Conservation (phyloP, 2,113 vertebrate genomes). For the Laterallus jamaicensis region DNA sequence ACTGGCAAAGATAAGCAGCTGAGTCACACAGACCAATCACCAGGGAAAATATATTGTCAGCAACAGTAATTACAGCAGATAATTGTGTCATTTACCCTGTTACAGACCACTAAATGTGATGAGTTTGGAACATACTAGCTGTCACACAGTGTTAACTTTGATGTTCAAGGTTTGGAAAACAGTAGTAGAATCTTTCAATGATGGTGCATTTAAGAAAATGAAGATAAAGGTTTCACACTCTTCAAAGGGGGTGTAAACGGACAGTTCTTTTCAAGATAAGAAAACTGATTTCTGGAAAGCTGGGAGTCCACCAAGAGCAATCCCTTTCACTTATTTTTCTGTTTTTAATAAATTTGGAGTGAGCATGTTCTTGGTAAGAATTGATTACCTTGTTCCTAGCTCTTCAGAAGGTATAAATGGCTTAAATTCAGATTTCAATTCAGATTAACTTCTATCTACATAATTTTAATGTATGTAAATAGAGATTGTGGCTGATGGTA, state of each 20-base stretch:
- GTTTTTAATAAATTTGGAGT: neutral
- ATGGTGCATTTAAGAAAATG: conserved; percentile 15
- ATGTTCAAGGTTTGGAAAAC: conserved; percentile 59
- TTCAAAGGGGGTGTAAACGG: neutral
- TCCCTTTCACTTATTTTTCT: neutral
- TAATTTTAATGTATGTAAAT: neutral
- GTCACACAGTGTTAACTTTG: conserved; percentile 75
- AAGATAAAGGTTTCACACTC: conserved; percentile 13
- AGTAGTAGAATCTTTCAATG: conserved; percentile 5
- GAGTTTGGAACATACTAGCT: conserved; percentile 69
- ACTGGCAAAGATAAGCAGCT: conserved; percentile 65
- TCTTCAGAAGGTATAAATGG: neutral
- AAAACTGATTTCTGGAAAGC: neutral
- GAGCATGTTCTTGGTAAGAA: neutral
- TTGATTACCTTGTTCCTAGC: neutral
- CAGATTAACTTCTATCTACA: neutral
- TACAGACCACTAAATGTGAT: conserved; percentile 75
- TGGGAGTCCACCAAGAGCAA: neutral
- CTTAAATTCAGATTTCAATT: neutral
- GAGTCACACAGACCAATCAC: conserved; percentile 69
- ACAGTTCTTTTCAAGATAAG: neutral
- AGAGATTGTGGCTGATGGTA: neutral
- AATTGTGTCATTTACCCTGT: conserved; percentile 82
- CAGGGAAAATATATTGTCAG: conserved; percentile 73
- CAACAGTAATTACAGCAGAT: conserved; percentile 80